Evolutionary conservation across 2,888 invertebrate species (phyloP).

Genomic region (Drosophila seclusa): DNA sequence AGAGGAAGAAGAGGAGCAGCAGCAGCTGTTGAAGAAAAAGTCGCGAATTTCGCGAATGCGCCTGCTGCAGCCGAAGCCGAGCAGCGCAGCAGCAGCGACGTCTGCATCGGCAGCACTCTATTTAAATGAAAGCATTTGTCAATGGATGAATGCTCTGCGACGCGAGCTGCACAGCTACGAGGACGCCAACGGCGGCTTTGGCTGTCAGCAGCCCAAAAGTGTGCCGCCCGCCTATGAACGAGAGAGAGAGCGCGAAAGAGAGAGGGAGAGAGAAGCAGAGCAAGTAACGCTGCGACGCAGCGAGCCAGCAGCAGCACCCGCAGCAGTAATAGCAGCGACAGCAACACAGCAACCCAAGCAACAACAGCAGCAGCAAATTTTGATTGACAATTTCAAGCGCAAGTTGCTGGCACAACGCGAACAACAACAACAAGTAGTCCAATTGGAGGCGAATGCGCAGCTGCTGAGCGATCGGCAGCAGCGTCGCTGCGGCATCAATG

Average conservation of each 20-base stretch:
- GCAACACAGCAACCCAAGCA: conserved; percentile 1
- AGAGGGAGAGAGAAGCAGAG: conserved; percentile 23
- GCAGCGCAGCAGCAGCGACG: conserved; percentile 8
- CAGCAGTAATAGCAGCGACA: background rate
- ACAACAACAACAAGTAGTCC: background rate
- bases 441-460: conserved; percentile 15
- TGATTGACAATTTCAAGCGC: conserved; percentile 82
- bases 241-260: conserved; percentile 30
- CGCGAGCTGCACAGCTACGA: conserved; percentile 81
- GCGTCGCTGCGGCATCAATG: conserved; percentile 79
- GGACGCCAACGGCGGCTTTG: conserved; percentile 61
- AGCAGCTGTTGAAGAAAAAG: conserved; percentile 32
- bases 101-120: conserved; percentile 51
- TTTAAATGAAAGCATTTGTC: conserved; percentile 80
- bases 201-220: conserved; percentile 80
- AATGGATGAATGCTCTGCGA: conserved; percentile 83
- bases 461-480: conserved; percentile 24
- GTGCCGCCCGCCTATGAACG: conserved; percentile 77
- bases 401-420: conserved; percentile 77
- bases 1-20: background rate
- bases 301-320: background rate
- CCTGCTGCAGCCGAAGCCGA: conserved; percentile 48
- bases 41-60: conserved; percentile 61
- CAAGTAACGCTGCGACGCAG: conserved; percentile 42
- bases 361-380: conserved; percentile 47